Base-by-base conservation (phyloP, 2,888 invertebrate species). In the Tipula unca region DNA sequence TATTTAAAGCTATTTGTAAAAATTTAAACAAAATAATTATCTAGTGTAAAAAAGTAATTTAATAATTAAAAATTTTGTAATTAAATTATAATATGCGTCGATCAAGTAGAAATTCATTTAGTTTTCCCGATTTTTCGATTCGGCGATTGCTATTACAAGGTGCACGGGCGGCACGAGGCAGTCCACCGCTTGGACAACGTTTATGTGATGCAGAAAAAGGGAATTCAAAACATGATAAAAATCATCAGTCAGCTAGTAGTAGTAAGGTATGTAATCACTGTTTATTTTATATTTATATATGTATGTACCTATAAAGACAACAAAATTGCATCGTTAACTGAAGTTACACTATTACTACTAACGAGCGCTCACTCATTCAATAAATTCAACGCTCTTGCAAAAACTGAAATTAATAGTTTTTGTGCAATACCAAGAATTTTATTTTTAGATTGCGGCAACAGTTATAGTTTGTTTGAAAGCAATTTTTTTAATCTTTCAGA, bases 151-250 rank as follows among this genome's bases (percentile, higher is more conserved):
- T 88, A 54, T 84, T 88, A 25, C 88, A 88, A 86, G 87, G 87
- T 85, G 88, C 87, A 85, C 87, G 86, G 85, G 88, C 86, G 14
- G 88, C 87, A 29, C 87, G 88, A 25, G 88, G 88, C 10, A 88
- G 88, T 86, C 87, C 88, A 69, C 87, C 87, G n/a, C 86, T 88
- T 10, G 87, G 88, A 10, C 87, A 87, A 86, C 86, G 88, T 86
- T 86, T 87, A 85, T 88, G 88, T 87, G 88, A 88, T 87, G 87
- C 87, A 25, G 88, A 88, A 86, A 87, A 87, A 84, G 88, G 86
- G 10, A 85, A 48, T 48, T 1, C 20, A 29, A 85, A 85, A 48
- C 17, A 85, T 29, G 85, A 85, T 14, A 85, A 48, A 85, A 83
- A 29, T 82, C 84, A 36, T 32, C 32, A 8, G n/a, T 1, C 32